Percentiles rank a stretch among this genome's conserved stretches.
Conservation (phyloP, 2,113 vertebrate species). For the Calidris pugnax region DNA sequence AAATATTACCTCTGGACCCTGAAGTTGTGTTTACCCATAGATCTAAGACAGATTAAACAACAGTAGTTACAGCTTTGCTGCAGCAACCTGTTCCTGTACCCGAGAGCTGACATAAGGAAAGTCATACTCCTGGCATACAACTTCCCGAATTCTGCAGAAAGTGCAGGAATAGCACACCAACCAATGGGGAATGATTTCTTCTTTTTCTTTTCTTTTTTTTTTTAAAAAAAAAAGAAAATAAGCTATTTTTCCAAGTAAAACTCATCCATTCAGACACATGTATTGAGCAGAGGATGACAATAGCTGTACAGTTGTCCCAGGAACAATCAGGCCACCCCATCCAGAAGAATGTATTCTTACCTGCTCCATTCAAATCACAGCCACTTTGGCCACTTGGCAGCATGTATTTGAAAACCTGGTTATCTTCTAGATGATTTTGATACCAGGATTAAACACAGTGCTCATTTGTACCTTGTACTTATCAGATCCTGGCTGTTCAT, state of each 20-base stretch:
- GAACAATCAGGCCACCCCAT: not conserved
- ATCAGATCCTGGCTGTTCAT: not conserved
- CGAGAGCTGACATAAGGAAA: not conserved
- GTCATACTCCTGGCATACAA: not conserved
- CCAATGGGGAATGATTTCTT: rapidly evolving
- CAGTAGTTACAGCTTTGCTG: not conserved
- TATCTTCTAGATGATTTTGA: not conserved
- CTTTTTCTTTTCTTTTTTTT: not conserved
- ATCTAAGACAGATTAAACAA: not conserved
- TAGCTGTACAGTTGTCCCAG: not conserved
- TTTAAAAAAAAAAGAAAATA: not conserved
- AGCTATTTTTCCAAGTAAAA: not conserved
- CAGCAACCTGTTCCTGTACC: not conserved
- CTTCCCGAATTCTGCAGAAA: not conserved
- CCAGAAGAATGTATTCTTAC: not conserved
- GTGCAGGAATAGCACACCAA: not conserved
- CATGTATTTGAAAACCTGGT: not conserved
- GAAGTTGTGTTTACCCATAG: not conserved
- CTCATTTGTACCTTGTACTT: not conserved
- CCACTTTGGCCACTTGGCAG: not conserved
- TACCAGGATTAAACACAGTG: not conserved
- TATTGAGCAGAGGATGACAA: not conserved
- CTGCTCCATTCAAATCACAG: not conserved
- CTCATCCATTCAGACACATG: not conserved
- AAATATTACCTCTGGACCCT: not conserved